Percentiles rank a stretch among this genome's conserved stretches.
Evolutionary conservation across 2,888 invertebrate genomes (phyloP).

Genomic region (Epinotia bilunana): DNA sequence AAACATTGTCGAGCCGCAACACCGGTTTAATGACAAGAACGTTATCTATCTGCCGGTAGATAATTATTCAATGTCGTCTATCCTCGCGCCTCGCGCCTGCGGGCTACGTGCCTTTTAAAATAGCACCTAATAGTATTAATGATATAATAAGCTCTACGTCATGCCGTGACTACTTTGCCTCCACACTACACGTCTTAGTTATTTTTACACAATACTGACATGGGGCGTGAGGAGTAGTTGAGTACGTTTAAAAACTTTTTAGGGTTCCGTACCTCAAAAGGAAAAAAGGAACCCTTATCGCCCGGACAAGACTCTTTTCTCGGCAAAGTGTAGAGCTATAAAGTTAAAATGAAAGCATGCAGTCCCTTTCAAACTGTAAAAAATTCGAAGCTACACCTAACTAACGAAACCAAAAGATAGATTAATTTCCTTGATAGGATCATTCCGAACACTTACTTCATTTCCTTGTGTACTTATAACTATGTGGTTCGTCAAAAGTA

Average conservation of each 20-base stretch:
- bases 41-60: constrained; percentile 30
- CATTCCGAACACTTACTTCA: too few relatives aligned
- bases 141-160: constrained; percentile 39
- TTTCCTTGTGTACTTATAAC: too few relatives aligned
- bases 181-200: background rate
- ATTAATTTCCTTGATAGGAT: too few relatives aligned
- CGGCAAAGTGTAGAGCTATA: too few relatives aligned
- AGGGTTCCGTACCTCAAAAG: background rate
- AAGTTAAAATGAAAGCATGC: too few relatives aligned
- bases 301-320: too few relatives aligned
- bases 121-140: constrained; percentile 26
- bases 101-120: constrained; percentile 28
- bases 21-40: constrained; percentile 34
- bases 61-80: constrained; percentile 38
- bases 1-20: constrained; percentile 13
- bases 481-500: too few relatives aligned
- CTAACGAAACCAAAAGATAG: too few relatives aligned
- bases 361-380: too few relatives aligned
- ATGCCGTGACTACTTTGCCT: constrained; percentile 13
- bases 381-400: too few relatives aligned
- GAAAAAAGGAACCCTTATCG: too few relatives aligned
- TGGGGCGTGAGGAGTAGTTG: background rate
- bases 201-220: background rate
- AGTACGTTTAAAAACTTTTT: background rate
- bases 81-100: constrained; percentile 35